Conservation (phyloP, 1,140 invertebrate genomes). For the Drosophila serrata region DNA sequence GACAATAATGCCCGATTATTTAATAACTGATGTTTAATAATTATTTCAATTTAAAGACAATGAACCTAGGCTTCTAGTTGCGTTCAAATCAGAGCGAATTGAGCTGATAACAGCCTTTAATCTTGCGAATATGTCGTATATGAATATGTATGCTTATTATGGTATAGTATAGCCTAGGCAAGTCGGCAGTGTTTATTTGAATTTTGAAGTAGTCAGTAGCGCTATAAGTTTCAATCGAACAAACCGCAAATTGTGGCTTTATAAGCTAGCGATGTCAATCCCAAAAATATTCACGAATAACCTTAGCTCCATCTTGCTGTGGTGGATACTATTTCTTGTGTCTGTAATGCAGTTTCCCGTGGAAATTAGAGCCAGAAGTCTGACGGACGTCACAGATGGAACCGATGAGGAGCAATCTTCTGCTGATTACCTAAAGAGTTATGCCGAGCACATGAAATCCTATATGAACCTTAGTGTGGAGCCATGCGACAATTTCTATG, state of each 20-base stretch:
- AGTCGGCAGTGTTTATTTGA: background rate
- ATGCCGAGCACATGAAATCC: slow-evolving; percentile 74
- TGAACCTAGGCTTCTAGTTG: background rate
- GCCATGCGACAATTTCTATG: slow-evolving; percentile 91
- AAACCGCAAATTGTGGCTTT: background rate
- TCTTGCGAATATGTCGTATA: background rate
- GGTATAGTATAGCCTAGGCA: background rate
- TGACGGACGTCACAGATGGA: background rate
- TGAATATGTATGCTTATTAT: background rate
- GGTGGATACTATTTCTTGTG: background rate
- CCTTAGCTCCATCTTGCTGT: background rate
- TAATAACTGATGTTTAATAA: background rate
- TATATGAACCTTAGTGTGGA: slow-evolving; percentile 87
- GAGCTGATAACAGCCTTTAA: background rate
- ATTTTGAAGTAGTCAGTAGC: slow-evolving; percentile 1
- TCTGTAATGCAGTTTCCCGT: background rate
- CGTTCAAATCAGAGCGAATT: background rate
- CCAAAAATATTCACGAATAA: background rate
- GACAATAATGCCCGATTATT: background rate
- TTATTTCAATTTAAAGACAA: background rate
- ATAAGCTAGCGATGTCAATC: background rate
- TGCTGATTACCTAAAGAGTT: slow-evolving; percentile 80
- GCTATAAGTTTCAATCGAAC: background rate
- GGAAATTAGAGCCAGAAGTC: background rate
- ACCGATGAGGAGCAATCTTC: background rate